Conservation (phyloP, 2,797 vertebrate genomes). For the Enteromius anoplus region DNA sequence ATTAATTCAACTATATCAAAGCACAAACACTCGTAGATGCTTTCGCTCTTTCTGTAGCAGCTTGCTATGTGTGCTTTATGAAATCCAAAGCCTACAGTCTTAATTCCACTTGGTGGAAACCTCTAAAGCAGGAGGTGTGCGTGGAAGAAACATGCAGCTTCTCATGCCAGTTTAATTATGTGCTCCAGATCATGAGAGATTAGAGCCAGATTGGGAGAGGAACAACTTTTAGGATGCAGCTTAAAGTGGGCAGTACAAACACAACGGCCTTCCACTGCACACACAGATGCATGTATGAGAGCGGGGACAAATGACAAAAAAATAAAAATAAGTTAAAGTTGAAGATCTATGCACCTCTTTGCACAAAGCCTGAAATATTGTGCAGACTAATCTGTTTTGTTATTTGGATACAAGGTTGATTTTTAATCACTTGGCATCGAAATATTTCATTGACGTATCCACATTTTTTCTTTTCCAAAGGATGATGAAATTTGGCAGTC, state of each 20-base stretch:
- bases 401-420: neutral
- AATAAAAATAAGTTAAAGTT: too few relatives aligned
- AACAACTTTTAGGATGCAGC: slow-evolving; percentile 17
- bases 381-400: neutral
- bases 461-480: neutral
- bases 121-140: slow-evolving; percentile 43
- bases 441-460: neutral
- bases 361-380: neutral
- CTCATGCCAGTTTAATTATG: slow-evolving; percentile 45
- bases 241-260: slow-evolving; percentile 34
- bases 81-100: slow-evolving; percentile 26
- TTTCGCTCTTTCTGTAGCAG: slow-evolving; percentile 5
- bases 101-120: slow-evolving; percentile 11
- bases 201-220: slow-evolving; percentile 8
- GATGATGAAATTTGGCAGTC: neutral
- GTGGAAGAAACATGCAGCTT: slow-evolving; percentile 10
- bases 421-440: neutral
- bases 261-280: neutral
- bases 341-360: neutral
- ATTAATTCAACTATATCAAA: neutral
- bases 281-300: neutral
- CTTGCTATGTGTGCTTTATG: slow-evolving; percentile 26
- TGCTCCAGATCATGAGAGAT: slow-evolving; percentile 21
- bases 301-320: neutral
- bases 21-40: neutral